Percentiles rank a stretch among this genome's conserved stretches.
Conservation (phyloP, 1,140 invertebrate species). For the Solenopsis invicta region DNA sequence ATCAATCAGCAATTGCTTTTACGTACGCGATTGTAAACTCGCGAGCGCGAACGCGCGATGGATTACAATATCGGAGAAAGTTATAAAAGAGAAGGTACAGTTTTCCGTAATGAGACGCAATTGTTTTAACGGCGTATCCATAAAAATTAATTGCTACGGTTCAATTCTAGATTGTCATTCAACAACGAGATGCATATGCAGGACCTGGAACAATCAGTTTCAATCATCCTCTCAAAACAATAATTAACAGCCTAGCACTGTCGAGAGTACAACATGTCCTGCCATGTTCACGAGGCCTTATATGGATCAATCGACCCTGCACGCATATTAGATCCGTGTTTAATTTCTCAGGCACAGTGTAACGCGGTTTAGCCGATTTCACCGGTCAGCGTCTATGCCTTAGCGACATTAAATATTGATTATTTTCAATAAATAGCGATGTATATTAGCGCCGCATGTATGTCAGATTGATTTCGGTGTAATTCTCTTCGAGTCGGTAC, state of each 20-base stretch:
- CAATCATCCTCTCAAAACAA: constrained; percentile 17
- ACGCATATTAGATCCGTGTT: not conserved
- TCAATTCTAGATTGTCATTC: not conserved
- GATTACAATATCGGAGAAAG: not conserved
- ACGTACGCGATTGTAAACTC: not conserved
- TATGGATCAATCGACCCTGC: not conserved
- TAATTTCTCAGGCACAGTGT: constrained; percentile 15
- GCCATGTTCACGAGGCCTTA: not conserved
- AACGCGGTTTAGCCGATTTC: not conserved
- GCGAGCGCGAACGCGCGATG: not conserved
- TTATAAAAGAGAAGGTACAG: not conserved
- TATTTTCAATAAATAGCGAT: constrained; percentile 12
- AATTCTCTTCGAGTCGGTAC: constrained; percentile 41
- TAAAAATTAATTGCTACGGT: not conserved
- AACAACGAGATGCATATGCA: not conserved
- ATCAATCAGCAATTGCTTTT: not conserved
- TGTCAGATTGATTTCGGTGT: constrained; percentile 32
- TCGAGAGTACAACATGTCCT: not conserved
- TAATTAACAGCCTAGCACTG: constrained; percentile 9
- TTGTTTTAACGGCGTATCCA: not conserved
- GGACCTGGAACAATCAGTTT: constrained; percentile 1
- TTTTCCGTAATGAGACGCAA: not conserved
- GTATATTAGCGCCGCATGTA: constrained; percentile 6
- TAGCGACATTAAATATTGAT: constrained; percentile 52
- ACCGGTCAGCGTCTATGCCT: not conserved